These are phyloP conservation scores for Lysiphlebus fabarum DNA, from an alignment of 1,140 invertebrate species.

Conservation along the genomic window DNA sequence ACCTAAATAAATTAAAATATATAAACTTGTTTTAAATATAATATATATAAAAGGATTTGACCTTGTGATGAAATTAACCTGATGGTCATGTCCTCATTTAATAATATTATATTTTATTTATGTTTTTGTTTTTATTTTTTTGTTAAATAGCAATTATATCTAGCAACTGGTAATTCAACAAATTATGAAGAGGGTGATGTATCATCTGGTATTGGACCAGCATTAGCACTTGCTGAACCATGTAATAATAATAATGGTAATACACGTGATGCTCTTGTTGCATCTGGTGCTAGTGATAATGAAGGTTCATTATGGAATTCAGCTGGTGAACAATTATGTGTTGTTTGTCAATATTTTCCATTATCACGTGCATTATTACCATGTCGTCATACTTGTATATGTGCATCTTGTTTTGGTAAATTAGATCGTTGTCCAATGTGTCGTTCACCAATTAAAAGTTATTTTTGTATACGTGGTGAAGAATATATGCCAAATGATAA, in stretches of 20 bases:
- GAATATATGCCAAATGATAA: constrained; percentile 68
- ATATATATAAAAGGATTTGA: no score
- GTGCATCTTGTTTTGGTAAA: constrained; percentile 68
- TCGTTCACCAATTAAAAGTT: constrained; percentile 72
- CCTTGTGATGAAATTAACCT: not conserved
- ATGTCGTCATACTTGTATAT: constrained; percentile 81
- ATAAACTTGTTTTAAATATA: no score
- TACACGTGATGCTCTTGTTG: constrained; percentile 42
- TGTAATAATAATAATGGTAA: constrained; percentile 46
- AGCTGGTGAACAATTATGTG: constrained; percentile 67
- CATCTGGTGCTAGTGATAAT: constrained; percentile 45
- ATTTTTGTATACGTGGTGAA: constrained; percentile 74
- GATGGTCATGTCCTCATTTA: no score
- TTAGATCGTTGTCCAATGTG: constrained; percentile 80
- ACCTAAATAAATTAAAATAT: no score
- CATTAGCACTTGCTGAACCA: constrained; percentile 48
- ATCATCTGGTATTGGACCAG: constrained; percentile 46
- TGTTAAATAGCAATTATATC: constrained; percentile 65
- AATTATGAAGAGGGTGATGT: constrained; percentile 58
- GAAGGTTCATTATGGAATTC: constrained; percentile 57
- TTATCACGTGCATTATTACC: constrained; percentile 75
- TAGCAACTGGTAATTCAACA: constrained; percentile 65
- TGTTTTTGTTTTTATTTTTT: constrained; percentile 30
- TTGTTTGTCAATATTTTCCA: constrained; percentile 74
- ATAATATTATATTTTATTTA: not conserved